Base-by-base conservation (phyloP, 1,140 invertebrate genomes). In the Pectinophora gossypiella region DNA sequence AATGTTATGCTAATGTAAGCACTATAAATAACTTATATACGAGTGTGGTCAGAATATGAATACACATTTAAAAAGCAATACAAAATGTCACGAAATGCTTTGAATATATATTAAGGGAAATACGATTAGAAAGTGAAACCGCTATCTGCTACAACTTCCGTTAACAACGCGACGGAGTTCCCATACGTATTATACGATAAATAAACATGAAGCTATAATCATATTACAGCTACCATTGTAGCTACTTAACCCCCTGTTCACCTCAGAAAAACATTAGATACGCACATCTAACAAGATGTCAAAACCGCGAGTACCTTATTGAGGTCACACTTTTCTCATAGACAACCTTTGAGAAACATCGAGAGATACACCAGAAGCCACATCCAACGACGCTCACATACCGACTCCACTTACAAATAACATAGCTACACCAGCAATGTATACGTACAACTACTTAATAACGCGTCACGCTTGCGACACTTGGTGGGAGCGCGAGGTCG, bases 251-350 rank as follows among this genome's bases (percentile, higher is more conserved):
- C 10, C 10, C 22, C 4, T 10, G 22, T 32, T 32, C 27, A 32
- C 27, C 27, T 32, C 27, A 32, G 27, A 12, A 32, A 9, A 32
- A 9, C 27, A 32, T 40, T 40, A 40, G 36, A 40, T 16, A 15
- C 36, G 36, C 16, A 18, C 12, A 6, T 15, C 15, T 40, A 40
- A 40, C 36, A 40, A 15, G 36, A 40, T 40, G 36, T 40, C 36
- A 40, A 40, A 40, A 40, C 36, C 36, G 16, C 36, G 16, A 18
- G 36, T 40, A 40, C 36, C 16, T 15, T 40, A 40, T 49, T 68
- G 71, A 74, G 73, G 73, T 65, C 73, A 66, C 55, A 64, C 59
- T 61, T 60, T 68, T 77, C 72, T 71, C 68, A 75, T 66, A 59
- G 18, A 38, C 54, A 58, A 59, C 64, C 63, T 68, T 50, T 49